phyloP scores from a whole-genome alignment of 1,140 invertebrate species.

The Lutraria rhynchaena region DNA sequence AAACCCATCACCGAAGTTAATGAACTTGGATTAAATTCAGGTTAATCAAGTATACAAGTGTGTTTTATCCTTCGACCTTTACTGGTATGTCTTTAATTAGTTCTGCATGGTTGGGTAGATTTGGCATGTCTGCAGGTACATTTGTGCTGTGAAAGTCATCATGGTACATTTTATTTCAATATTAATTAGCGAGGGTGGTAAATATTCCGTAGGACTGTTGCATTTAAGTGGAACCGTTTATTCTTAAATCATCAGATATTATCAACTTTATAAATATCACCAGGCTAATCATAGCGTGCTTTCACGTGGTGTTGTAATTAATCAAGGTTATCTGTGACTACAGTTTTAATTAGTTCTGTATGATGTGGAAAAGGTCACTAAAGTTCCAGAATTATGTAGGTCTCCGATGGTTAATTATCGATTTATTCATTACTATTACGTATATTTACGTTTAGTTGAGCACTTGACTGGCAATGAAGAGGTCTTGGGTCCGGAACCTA shows the following conservation, averaged over 20 bases:
- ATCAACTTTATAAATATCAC: neutral
- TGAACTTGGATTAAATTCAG: neutral
- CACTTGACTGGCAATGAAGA: too few species aligned
- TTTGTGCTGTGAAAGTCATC: neutral
- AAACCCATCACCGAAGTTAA: too few species aligned
- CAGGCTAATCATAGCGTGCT: neutral
- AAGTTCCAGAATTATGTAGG: too few species aligned
- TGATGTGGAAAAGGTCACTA: neutral
- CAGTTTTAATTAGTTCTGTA: neutral
- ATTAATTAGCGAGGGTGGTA: conserved; percentile 20
- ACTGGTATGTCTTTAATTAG: conserved; percentile 38
- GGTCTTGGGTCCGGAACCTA: too few species aligned
- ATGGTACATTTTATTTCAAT: conserved; percentile 40
- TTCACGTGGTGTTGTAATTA: neutral
- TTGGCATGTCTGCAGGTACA: neutral
- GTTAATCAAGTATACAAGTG: neutral
- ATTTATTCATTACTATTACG: too few species aligned
- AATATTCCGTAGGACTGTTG: conserved; percentile 4
- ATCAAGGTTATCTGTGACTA: neutral
- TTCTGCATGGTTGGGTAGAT: conserved; percentile 34
- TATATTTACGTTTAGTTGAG: too few species aligned
- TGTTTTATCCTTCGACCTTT: conserved; percentile 4
- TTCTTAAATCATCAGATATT: neutral
- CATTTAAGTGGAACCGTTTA: neutral
- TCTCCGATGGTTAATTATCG: too few species aligned